A percentile compares a stretch with the other conserved stretches of the same genome.
These are phyloP conservation scores for Phymanthus crucifer DNA, from an alignment of 92 coral and sea anemone species.

Conservation along the genomic window DNA sequence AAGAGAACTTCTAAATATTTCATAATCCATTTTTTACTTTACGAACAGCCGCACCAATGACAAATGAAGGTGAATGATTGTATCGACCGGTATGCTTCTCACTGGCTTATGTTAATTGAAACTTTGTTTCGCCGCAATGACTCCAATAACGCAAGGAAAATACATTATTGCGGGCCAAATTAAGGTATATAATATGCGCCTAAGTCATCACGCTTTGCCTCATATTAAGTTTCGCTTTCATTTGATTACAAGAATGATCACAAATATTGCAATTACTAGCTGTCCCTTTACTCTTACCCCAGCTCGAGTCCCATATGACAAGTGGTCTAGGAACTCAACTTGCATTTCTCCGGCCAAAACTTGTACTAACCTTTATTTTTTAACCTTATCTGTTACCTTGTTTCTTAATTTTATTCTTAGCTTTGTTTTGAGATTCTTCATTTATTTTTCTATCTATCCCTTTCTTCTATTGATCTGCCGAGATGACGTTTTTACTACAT, in stretches of 20 bases:
- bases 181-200: slow-evolving; percentile 51
- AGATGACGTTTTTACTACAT: slow-evolving; percentile 3
- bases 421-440: neutral
- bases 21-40: slow-evolving; percentile 58
- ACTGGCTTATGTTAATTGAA: slow-evolving; percentile 79
- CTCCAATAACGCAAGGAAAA: slow-evolving; percentile 72
- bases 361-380: neutral
- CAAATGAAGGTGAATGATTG: slow-evolving; percentile 59
- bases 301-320: neutral
- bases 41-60: slow-evolving; percentile 80
- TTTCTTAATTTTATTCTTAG: neutral
- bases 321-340: neutral
- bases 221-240: slow-evolving; percentile 23
- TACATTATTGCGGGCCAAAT: slow-evolving; percentile 72
- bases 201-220: neutral
- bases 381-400: neutral
- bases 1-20: slow-evolving; percentile 75
- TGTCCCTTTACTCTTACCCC: neutral
- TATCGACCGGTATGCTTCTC: slow-evolving; percentile 67
- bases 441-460: slow-evolving; percentile 9
- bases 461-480: neutral
- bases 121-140: slow-evolving; percentile 87
- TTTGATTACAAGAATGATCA: neutral
- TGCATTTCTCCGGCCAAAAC: neutral
- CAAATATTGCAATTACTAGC: neutral